Percentiles rank a stretch among this genome's conserved stretches.
Conservation (phyloP, 2,113 vertebrate species). For the Pygoscelis antarcticus region DNA sequence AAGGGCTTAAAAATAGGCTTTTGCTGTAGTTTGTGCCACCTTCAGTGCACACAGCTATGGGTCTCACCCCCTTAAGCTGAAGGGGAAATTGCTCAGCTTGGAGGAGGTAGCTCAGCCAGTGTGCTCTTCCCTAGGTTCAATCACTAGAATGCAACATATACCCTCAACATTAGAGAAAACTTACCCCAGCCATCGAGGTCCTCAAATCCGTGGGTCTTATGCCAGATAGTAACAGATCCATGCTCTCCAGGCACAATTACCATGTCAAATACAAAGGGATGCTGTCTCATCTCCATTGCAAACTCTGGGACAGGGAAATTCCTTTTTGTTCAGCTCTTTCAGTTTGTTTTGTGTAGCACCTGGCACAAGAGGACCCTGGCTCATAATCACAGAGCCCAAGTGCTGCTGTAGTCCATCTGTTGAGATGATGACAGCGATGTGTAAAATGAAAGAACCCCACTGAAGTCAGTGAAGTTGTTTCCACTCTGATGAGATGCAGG, state of each 20-base stretch:
- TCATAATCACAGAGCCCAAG: background rate
- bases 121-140: background rate
- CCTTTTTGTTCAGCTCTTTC: background rate
- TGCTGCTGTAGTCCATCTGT: background rate
- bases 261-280: background rate
- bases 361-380: background rate
- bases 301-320: background rate
- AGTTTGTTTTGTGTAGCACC: background rate
- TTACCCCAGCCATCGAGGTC: background rate
- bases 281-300: background rate
- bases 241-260: background rate
- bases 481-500: background rate
- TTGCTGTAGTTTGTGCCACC: background rate
- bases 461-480: background rate
- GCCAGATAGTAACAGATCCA: background rate
- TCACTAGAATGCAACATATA: background rate
- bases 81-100: background rate
- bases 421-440: background rate
- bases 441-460: background rate
- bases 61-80: background rate
- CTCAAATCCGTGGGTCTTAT: rapidly evolving
- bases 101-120: background rate
- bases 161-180: background rate
- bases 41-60: background rate
- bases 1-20: background rate